These are phyloP conservation scores for Synergus gifuensis DNA, from an alignment of 2,888 invertebrate species.

Conservation along the genomic window DNA sequence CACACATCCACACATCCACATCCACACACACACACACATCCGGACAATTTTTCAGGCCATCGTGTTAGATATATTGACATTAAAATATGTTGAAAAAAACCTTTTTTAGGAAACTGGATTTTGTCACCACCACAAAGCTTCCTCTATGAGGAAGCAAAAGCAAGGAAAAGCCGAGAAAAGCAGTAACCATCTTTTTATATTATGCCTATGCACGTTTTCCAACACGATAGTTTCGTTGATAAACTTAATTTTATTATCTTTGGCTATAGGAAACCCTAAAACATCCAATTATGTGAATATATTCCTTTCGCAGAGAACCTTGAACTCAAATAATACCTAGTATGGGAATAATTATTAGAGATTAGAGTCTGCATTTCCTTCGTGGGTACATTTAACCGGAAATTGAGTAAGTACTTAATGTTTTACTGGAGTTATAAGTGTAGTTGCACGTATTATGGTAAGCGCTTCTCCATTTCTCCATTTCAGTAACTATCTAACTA, in stretches of 20 bases:
- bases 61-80: too few relatives aligned
- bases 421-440: slow-evolving; percentile 40
- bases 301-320: slow-evolving; percentile 4
- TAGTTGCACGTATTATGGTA: slow-evolving; percentile 36
- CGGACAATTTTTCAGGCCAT: too few relatives aligned
- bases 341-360: slow-evolving; percentile 38
- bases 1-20: too few relatives aligned
- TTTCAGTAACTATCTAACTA: slow-evolving; percentile 4
- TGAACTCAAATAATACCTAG: slow-evolving; percentile 6
- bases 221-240: neutral
- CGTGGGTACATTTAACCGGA: slow-evolving; percentile 32
- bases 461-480: slow-evolving; percentile 34
- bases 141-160: too few relatives aligned
- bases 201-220: neutral
- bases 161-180: slow-evolving; percentile 9
- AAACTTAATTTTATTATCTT: neutral
- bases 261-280: neutral
- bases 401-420: slow-evolving; percentile 41
- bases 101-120: too few relatives aligned
- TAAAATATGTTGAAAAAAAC: too few relatives aligned
- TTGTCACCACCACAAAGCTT: too few relatives aligned
- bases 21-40: too few relatives aligned
- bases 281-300: slow-evolving; percentile 14
- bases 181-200: slow-evolving; percentile 28
- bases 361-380: slow-evolving; percentile 40